Evolutionary conservation across 2,113 vertebrate genomes (phyloP).

Genomic region (Austrofundulus limnaeus): DNA sequence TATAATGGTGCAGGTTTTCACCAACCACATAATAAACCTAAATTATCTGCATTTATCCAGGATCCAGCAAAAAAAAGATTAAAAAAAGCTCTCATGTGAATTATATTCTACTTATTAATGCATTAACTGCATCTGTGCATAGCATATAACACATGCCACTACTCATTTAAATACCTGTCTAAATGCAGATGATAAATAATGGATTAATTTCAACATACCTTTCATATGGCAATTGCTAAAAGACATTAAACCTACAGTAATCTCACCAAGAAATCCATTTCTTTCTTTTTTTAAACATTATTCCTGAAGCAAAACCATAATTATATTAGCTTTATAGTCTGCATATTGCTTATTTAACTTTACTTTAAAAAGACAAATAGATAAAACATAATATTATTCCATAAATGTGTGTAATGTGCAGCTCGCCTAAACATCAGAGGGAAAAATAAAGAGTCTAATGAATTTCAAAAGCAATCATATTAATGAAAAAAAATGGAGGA

Average conservation of each 20-base stretch:
- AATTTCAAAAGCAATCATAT: background rate
- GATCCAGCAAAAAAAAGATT: conserved; percentile 13
- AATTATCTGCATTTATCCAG: conserved; percentile 3
- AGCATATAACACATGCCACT: conserved; percentile 16
- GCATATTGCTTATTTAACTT: no score
- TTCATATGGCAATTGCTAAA: conserved; percentile 23
- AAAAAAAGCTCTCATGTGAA: conserved; percentile 9
- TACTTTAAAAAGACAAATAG: no score
- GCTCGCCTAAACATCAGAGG: no score
- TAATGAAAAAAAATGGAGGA: conserved; percentile 1
- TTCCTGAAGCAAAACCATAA: no score
- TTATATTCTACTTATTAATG: conserved; percentile 37
- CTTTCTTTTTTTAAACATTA: no score
- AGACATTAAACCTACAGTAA: background rate
- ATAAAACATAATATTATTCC: no score
- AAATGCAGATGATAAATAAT: conserved; percentile 57
- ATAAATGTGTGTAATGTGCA: no score
- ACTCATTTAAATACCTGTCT: conserved; percentile 50
- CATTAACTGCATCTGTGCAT: conserved; percentile 12
- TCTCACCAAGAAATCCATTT: background rate
- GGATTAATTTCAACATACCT: conserved; percentile 24
- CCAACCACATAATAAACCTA: background rate
- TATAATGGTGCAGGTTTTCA: background rate
- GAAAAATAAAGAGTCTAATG: background rate
- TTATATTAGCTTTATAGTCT: no score